A percentile compares a stretch with the other conserved stretches of the same genome.
These are phyloP conservation scores for Rhagonycha fulva DNA, from an alignment of 2,888 invertebrate species.

Conservation along the genomic window DNA sequence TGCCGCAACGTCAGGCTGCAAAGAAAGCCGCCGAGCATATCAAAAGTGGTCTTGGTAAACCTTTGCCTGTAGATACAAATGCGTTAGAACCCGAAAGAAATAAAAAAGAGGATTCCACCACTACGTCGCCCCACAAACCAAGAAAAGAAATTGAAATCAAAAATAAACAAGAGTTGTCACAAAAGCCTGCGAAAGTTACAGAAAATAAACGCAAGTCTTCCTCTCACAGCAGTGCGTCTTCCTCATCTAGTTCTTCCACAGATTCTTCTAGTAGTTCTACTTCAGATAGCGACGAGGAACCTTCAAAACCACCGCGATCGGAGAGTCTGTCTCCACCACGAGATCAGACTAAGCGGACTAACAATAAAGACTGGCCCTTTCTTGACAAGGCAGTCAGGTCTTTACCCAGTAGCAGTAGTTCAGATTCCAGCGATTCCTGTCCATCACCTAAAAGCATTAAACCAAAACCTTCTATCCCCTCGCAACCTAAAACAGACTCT, in stretches of 20 bases:
- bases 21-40: constrained; percentile 91
- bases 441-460: constrained; percentile 33
- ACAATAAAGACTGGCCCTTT: constrained; percentile 74
- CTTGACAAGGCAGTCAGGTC: constrained; percentile 78
- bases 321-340: constrained; percentile 46
- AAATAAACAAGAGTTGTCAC: constrained; percentile 36
- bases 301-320: constrained; percentile 45
- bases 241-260: constrained; percentile 56
- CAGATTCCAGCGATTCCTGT: constrained; percentile 60
- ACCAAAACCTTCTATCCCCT: constrained; percentile 31
- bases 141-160: constrained; percentile 37
- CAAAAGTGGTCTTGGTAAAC: constrained; percentile 75
- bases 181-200: constrained; percentile 45
- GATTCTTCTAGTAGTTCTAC: constrained; percentile 59
- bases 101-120: constrained; percentile 40
- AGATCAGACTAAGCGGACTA: constrained; percentile 51
- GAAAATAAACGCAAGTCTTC: constrained; percentile 58
- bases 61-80: constrained; percentile 49
- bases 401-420: constrained; percentile 66
- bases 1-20: constrained; percentile 88
- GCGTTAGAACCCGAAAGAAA: constrained; percentile 35
- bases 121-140: constrained; percentile 29
- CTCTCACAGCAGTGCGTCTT: constrained; percentile 62
- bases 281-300: constrained; percentile 63
- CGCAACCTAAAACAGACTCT: constrained; percentile 35